Evolutionary conservation across 2,888 invertebrate genomes (phyloP).

Genomic region (Metopia argyrocephala): DNA sequence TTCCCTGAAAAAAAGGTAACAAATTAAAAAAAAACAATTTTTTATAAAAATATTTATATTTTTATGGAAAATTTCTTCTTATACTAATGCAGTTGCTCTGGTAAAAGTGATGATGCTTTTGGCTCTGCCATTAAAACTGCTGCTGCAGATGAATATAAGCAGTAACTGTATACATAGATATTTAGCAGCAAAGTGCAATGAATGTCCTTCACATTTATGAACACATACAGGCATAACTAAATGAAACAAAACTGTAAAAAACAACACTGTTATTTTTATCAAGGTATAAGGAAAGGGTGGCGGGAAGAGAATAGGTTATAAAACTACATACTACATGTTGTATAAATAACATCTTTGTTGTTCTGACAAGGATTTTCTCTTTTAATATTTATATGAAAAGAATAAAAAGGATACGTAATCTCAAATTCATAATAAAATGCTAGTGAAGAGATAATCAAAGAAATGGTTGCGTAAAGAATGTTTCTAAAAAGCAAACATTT

Average conservation of each 20-base stretch:
- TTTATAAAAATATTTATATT: background rate
- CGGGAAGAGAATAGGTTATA: background rate
- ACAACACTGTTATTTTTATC: background rate
- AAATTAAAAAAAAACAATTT: background rate
- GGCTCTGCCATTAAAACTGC: background rate
- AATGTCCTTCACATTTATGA: slow-evolving; percentile 61
- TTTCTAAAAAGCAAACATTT: background rate
- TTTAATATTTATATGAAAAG: background rate
- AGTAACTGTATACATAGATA: background rate
- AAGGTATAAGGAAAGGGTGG: background rate
- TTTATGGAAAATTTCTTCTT: no score
- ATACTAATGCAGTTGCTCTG: no score
- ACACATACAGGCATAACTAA: no score
- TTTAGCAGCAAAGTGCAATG: slow-evolving; percentile 51
- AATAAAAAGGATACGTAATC: background rate
- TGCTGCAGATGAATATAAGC: background rate
- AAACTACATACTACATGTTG: background rate
- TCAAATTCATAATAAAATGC: background rate
- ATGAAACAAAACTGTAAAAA: background rate
- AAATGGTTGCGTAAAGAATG: background rate
- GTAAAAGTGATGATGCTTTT: no score
- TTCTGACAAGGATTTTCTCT: background rate
- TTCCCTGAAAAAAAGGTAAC: background rate
- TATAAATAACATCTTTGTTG: background rate
- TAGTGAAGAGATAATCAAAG: background rate